Percentiles rank a stretch among this genome's conserved stretches.
Conservation (phyloP, 2,113 vertebrate genomes). For the Vimba vimba region DNA sequence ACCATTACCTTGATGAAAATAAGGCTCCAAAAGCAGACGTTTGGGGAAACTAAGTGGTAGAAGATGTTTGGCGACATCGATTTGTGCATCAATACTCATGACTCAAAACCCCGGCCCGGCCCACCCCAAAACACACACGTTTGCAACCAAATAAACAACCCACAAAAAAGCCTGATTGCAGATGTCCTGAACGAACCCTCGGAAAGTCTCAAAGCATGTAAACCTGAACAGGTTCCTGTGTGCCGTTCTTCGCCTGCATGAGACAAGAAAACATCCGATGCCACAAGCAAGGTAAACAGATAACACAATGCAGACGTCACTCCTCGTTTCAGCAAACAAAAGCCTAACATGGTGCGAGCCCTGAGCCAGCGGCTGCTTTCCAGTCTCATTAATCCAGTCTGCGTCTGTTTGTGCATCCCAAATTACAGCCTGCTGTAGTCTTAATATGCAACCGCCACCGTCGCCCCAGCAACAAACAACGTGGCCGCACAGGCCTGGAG, state of each 20-base stretch:
- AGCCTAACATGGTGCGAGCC: constrained; percentile 56
- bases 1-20: constrained; percentile 44
- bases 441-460: constrained; percentile 53
- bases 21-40: constrained; percentile 12
- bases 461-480: constrained; percentile 59
- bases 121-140: constrained; percentile 22
- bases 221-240: constrained; percentile 37
- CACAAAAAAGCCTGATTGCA: constrained; percentile 35
- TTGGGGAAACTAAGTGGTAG: constrained; percentile 21
- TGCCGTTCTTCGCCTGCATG: neutral
- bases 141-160: constrained; percentile 34
- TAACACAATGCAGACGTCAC: constrained; percentile 73
- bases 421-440: constrained; percentile 69
- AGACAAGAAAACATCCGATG: constrained; percentile 57
- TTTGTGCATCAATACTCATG: constrained; percentile 9
- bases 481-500: constrained; percentile 47
- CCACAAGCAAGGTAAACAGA: constrained; percentile 69
- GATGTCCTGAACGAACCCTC: constrained; percentile 45
- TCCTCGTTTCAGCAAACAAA: constrained; percentile 62
- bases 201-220: constrained; percentile 44
- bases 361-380: constrained; percentile 61
- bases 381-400: constrained; percentile 66
- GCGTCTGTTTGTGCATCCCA: constrained; percentile 65
- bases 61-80: constrained; percentile 23
- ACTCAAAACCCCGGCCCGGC: neutral